These are phyloP conservation scores for Drosophila fulvimacula DNA, from an alignment of 2,888 invertebrate genomes.

Conservation along the genomic window DNA sequence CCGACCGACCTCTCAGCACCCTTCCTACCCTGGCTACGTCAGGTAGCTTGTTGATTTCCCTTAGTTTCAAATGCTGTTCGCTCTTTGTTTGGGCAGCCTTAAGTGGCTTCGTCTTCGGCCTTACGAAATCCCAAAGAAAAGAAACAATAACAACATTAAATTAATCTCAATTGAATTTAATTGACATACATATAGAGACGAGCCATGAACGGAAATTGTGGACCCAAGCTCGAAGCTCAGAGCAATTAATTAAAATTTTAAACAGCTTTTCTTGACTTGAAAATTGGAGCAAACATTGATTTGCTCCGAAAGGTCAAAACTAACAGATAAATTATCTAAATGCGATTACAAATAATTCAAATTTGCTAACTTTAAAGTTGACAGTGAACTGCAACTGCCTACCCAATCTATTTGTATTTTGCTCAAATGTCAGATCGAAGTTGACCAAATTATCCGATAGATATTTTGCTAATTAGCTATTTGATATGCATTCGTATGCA, in stretches of 20 bases:
- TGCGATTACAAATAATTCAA: not conserved
- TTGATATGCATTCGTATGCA: not conserved
- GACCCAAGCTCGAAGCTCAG: not conserved
- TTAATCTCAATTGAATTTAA: slow-evolving; percentile 74
- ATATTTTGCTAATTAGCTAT: not conserved
- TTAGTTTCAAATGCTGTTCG: not conserved
- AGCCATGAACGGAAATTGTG: slow-evolving; percentile 17
- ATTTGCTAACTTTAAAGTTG: not conserved
- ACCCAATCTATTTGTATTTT: not conserved
- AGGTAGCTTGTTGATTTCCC: slow-evolving; percentile 40
- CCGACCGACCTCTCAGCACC: not conserved
- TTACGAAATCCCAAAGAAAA: slow-evolving; percentile 20
- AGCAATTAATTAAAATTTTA: slow-evolving; percentile 28
- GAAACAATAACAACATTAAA: slow-evolving; percentile 62
- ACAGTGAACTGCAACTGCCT: not conserved
- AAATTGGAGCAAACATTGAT: slow-evolving; percentile 23
- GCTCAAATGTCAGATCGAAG: not conserved
- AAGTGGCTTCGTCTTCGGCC: slow-evolving; percentile 44
- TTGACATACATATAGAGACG: slow-evolving; percentile 50
- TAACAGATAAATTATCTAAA: slow-evolving; percentile 5
- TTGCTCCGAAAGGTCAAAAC: slow-evolving; percentile 24
- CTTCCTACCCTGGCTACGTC: not conserved
- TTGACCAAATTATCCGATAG: not conserved
- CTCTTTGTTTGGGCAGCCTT: slow-evolving; percentile 20
- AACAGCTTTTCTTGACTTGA: slow-evolving; percentile 18